Percentiles rank a stretch among this genome's conserved stretches.
Conservation (phyloP, 1,140 invertebrate species). For the Saccostrea echinata region DNA sequence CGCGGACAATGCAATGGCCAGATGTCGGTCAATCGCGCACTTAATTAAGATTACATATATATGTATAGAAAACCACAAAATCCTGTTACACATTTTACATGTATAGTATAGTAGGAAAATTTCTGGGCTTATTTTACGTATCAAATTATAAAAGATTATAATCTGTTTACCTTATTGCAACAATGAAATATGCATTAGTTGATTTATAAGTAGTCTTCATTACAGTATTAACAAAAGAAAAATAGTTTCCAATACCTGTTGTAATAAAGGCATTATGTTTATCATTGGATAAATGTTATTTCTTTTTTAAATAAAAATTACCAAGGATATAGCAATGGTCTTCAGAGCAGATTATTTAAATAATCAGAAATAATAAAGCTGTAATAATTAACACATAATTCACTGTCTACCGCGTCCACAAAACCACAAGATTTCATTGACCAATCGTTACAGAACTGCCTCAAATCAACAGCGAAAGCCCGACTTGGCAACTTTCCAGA, state of each 20-base stretch:
- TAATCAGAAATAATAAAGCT: constrained; percentile 14
- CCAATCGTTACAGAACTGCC: not conserved
- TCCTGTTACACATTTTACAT: constrained; percentile 9
- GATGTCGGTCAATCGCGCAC: not conserved
- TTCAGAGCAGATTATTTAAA: not conserved
- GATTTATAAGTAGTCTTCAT: too few relatives aligned
- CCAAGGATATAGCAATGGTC: not conserved
- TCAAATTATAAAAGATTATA: too few relatives aligned
- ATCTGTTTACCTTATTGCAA: too few relatives aligned
- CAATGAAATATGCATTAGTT: too few relatives aligned
- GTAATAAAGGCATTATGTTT: too few relatives aligned
- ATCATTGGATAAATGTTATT: not conserved
- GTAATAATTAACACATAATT: constrained; percentile 36
- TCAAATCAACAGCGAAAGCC: constrained; percentile 1
- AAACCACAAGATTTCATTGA: constrained; percentile 9
- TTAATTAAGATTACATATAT: too few relatives aligned
- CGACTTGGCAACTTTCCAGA: constrained; percentile 24
- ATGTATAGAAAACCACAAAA: not conserved
- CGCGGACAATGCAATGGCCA: not conserved
- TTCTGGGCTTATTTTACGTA: too few relatives aligned
- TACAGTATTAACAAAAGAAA: too few relatives aligned
- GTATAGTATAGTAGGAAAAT: not conserved
- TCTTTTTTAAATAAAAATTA: not conserved
- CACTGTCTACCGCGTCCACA: not conserved
- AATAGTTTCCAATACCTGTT: too few relatives aligned